These are phyloP conservation scores for Hyperoplus immaculatus DNA, from an alignment of 2,797 vertebrate species.

Conservation along the genomic window DNA sequence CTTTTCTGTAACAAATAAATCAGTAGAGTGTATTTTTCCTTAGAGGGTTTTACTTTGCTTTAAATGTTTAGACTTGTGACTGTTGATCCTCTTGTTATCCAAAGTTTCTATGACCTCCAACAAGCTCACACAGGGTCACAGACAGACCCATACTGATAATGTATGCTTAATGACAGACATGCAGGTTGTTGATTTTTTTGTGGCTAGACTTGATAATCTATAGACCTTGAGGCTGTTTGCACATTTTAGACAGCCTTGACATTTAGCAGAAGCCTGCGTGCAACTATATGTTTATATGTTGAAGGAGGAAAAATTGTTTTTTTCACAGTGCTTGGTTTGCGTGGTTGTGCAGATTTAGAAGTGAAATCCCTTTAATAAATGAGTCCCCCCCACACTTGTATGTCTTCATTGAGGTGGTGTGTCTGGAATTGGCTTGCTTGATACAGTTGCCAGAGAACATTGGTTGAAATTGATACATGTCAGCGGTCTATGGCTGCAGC, in stretches of 20 bases:
- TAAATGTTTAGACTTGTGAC: neutral
- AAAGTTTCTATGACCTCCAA: constrained; percentile 33
- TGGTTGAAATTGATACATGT: neutral
- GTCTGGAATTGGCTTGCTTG: neutral
- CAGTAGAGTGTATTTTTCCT: neutral
- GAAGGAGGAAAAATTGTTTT: neutral
- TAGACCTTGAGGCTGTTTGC: constrained; percentile 39
- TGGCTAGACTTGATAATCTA: constrained; percentile 28
- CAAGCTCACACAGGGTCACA: constrained; percentile 9
- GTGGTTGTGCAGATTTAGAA: neutral
- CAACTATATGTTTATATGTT: neutral
- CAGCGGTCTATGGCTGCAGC: too few species aligned
- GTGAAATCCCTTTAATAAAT: constrained; percentile 1
- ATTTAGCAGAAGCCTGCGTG: constrained; percentile 3
- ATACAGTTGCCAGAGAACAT: neutral
- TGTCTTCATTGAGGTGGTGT: neutral
- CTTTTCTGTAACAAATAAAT: neutral
- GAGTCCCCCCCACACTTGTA: neutral
- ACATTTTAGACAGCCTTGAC: constrained; percentile 30
- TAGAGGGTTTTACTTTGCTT: neutral
- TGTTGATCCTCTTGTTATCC: constrained; percentile 14
- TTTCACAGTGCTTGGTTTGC: neutral
- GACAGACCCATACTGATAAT: constrained; percentile 24
- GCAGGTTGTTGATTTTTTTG: neutral
- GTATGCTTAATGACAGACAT: neutral